phyloP scores from a whole-genome alignment of 2,888 invertebrate species.

The Drosophila lutescens region DNA sequence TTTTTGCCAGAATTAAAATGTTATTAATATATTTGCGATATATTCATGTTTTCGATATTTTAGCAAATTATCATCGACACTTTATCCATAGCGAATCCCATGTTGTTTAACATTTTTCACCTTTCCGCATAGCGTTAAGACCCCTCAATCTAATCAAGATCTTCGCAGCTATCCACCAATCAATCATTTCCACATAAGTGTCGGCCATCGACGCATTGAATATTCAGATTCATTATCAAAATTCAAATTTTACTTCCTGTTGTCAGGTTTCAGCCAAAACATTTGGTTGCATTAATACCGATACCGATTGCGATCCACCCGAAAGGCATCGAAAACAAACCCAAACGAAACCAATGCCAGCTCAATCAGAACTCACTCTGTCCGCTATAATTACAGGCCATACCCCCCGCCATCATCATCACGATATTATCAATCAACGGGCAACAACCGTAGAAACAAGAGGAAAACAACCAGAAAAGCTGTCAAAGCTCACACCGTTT shows the following conservation, averaged over 20 bases:
- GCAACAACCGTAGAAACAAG: conserved; percentile 24
- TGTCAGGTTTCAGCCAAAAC: conserved; percentile 15
- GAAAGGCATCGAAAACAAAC: conserved; percentile 1
- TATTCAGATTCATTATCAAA: conserved; percentile 42
- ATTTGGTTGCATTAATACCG: conserved; percentile 23
- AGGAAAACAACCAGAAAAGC: conserved; percentile 47
- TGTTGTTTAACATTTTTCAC: conserved; percentile 11
- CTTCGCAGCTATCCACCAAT: conserved; percentile 32
- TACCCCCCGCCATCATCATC: conserved; percentile 37
- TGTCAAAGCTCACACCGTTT: conserved; percentile 74
- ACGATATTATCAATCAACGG: conserved; percentile 51
- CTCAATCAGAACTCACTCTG: conserved; percentile 40
- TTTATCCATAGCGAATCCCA: conserved; percentile 6
- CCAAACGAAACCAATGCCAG: conserved; percentile 33
- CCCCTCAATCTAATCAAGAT: conserved; percentile 41
- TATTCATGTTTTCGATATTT: no score
- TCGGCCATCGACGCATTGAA: conserved; percentile 42
- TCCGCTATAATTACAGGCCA: conserved; percentile 32
- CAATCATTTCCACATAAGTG: conserved; percentile 27
- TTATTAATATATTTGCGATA: no score
- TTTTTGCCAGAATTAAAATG: no score
- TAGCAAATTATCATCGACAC: conserved; percentile 8
- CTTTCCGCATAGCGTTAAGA: conserved; percentile 22
- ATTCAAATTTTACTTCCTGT: conserved; percentile 34
- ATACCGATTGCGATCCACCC: not conserved